phyloP scores from a whole-genome alignment of 1,140 invertebrate species.

The Aplysia californica region DNA sequence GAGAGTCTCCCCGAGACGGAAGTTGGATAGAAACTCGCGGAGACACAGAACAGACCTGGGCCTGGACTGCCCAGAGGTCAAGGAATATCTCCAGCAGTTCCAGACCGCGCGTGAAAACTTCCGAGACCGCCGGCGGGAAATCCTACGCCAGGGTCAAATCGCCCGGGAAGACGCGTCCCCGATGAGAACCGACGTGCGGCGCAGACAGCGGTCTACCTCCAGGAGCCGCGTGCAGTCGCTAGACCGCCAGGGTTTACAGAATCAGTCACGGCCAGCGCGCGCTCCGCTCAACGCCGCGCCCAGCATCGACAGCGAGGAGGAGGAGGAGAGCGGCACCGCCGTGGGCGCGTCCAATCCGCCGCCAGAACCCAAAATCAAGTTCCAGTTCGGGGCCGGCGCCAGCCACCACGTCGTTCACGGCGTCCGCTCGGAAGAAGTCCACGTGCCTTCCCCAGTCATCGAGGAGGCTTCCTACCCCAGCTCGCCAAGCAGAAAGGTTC shows the following conservation, averaged over 20 bases:
- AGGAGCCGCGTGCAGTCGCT: slow-evolving; percentile 14
- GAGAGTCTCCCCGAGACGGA: neutral
- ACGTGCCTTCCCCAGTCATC: slow-evolving; percentile 10
- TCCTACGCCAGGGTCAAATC: slow-evolving; percentile 7
- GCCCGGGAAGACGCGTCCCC: slow-evolving; percentile 10
- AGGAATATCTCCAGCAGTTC: slow-evolving; percentile 10
- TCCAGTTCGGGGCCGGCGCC: neutral
- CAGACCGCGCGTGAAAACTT: slow-evolving; percentile 21
- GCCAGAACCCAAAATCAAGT: neutral
- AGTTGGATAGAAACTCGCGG: neutral
- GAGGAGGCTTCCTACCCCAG: slow-evolving; percentile 10
- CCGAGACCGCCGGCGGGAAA: slow-evolving; percentile 12
- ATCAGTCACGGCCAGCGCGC: neutral
- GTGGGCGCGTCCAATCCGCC: neutral
- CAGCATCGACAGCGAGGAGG: neutral
- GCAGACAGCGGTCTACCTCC: neutral
- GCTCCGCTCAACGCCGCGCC: no score
- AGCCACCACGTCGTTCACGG: neutral
- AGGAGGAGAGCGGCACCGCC: neutral
- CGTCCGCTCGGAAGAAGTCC: neutral
- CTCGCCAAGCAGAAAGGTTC: neutral
- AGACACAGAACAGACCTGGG: slow-evolving; percentile 18
- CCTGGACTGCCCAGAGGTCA: neutral
- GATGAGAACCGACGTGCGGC: neutral
- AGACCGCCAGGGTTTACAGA: no score